phyloP scores from a whole-genome alignment of 1,140 invertebrate species.

The Reticulitermes speratus region DNA sequence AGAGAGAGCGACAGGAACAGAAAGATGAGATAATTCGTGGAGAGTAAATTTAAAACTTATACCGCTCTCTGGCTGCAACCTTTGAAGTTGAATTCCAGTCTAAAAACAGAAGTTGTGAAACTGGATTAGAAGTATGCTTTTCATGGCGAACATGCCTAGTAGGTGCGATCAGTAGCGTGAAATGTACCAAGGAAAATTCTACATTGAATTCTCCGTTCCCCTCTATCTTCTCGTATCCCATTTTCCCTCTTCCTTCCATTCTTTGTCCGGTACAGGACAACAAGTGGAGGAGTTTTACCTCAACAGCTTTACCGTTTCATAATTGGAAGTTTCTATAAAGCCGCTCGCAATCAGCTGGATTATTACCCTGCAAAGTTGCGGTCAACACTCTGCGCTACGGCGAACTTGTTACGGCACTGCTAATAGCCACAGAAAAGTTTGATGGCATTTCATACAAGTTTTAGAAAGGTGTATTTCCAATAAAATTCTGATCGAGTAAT shows the following conservation, averaged over 20 bases:
- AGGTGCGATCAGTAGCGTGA: not conserved
- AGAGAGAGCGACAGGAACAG: not conserved
- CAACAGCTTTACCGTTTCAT: too few relatives aligned
- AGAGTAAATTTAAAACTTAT: not conserved
- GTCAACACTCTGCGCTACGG: too few relatives aligned
- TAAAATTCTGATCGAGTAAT: too few relatives aligned
- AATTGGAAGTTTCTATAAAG: too few relatives aligned
- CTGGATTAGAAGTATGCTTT: constrained; percentile 8
- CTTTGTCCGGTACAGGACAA: not conserved
- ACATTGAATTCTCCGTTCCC: not conserved
- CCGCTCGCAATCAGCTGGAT: too few relatives aligned
- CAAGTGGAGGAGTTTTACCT: too few relatives aligned
- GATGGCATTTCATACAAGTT: too few relatives aligned
- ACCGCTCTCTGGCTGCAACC: not conserved
- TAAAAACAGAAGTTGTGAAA: not conserved
- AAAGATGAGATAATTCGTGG: not conserved
- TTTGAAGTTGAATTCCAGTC: not conserved
- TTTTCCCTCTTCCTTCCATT: not conserved
- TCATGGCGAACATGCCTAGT: not conserved
- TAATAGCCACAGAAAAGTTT: too few relatives aligned
- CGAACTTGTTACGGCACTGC: too few relatives aligned
- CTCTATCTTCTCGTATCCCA: not conserved
- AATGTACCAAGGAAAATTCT: not conserved
- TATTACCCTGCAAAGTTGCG: too few relatives aligned
- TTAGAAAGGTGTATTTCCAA: too few relatives aligned